phyloP scores from a whole-genome alignment of 1,140 invertebrate species.

The Heliconius congener region DNA sequence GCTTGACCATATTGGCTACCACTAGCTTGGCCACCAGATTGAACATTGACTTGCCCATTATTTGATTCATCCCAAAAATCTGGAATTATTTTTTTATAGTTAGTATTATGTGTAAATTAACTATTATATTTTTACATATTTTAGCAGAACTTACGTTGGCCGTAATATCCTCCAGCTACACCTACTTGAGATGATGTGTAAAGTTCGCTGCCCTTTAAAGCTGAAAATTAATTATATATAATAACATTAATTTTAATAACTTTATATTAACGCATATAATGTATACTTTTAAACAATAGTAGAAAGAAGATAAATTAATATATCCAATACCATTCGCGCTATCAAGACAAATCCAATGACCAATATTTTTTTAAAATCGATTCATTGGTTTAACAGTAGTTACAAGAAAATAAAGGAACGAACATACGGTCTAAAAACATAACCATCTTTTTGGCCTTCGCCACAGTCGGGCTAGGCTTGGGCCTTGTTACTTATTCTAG shows the following conservation, averaged over 20 bases:
- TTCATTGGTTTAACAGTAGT: too few relatives aligned
- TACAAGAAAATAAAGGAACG: too few relatives aligned
- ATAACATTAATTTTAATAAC: background rate
- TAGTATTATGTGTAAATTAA: background rate
- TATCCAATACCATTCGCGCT: too few relatives aligned
- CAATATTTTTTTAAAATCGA: too few relatives aligned
- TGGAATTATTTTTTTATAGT: slow-evolving; percentile 37
- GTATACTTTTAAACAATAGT: too few relatives aligned
- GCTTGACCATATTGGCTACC: slow-evolving; percentile 30
- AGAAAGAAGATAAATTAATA: too few relatives aligned
- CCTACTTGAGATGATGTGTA: slow-evolving; percentile 54
- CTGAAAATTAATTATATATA: slow-evolving; percentile 47
- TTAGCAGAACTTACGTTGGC: slow-evolving; percentile 57
- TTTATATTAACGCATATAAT: background rate
- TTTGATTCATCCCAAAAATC: slow-evolving; percentile 58
- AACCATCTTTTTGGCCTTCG: too few relatives aligned
- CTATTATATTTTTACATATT: background rate
- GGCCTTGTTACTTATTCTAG: background rate
- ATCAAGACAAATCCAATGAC: too few relatives aligned
- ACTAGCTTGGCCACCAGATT: slow-evolving; percentile 31
- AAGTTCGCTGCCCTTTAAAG: slow-evolving; percentile 61
- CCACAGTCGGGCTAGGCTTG: too few relatives aligned
- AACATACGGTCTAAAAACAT: too few relatives aligned
- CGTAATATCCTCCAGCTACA: slow-evolving; percentile 60
- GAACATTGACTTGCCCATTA: slow-evolving; percentile 37